phyloP scores from a whole-genome alignment of 2,113 vertebrate species.

The Lamprologus speciosus region DNA sequence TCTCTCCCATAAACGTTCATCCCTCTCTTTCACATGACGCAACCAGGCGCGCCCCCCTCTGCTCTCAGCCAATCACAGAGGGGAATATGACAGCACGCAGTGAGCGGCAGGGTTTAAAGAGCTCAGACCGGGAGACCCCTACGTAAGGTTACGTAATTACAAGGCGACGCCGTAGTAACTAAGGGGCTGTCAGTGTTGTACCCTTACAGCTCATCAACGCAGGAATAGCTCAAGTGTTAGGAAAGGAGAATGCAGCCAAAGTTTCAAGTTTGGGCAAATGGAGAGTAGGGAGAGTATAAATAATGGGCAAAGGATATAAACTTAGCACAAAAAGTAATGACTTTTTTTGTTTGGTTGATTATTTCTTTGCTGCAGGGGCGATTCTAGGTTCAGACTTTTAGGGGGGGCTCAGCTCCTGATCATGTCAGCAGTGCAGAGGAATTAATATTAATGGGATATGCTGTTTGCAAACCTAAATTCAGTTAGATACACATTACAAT shows the following conservation, averaged over 20 bases:
- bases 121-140: not conserved
- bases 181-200: not conserved
- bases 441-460: not conserved
- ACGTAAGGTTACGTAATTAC: not conserved
- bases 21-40: constrained; percentile 16
- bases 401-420: not conserved
- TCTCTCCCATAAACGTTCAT: not conserved
- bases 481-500: not conserved
- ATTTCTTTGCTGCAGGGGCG: not conserved
- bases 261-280: not conserved
- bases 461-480: not conserved
- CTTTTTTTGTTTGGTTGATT: not conserved
- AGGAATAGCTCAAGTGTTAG: not conserved
- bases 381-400: not conserved
- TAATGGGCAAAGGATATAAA: not conserved
- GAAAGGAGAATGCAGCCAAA: not conserved
- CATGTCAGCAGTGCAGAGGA: fast-evolving
- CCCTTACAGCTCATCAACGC: not conserved
- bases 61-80: constrained; percentile 38
- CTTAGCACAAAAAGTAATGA: not conserved
- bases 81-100: not conserved
- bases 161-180: not conserved
- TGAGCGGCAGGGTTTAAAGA: constrained; percentile 45
- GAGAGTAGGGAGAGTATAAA: not conserved
- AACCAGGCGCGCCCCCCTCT: not conserved